Conservation (phyloP, 2,113 vertebrate species). For the Parus major region DNA sequence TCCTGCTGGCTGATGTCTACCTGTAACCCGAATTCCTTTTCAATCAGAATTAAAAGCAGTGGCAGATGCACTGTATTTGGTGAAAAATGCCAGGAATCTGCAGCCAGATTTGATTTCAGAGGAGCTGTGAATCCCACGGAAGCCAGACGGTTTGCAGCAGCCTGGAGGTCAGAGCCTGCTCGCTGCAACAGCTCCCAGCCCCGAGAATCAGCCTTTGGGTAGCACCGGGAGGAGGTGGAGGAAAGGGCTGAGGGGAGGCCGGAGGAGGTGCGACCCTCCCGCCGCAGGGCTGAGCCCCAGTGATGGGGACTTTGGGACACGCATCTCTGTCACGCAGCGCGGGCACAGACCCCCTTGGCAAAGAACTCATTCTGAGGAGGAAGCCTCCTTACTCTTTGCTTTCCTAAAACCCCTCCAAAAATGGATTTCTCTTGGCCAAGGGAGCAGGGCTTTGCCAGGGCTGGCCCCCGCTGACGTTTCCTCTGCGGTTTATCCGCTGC, state of each 20-base stretch:
- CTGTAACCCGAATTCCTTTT: background rate
- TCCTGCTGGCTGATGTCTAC: background rate
- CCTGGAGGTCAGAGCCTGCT: background rate
- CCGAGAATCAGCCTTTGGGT: background rate
- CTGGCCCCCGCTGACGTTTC: background rate
- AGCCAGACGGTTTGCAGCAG: background rate
- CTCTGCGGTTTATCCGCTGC: background rate
- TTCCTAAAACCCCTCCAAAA: background rate
- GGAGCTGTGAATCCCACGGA: background rate
- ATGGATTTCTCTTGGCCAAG: background rate
- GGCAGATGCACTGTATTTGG: background rate
- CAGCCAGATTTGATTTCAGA: constrained; percentile 7
- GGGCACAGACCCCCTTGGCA: background rate
- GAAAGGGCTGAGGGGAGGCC: rapidly evolving
- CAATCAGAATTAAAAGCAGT: background rate
- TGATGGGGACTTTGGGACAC: background rate
- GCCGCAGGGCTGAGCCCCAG: rapidly evolving
- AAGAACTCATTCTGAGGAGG: background rate
- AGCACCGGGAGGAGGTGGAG: background rate
- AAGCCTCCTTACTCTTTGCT: background rate
- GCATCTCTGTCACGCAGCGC: rapidly evolving
- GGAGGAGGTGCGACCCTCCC: rapidly evolving
- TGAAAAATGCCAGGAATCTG: constrained; percentile 30
- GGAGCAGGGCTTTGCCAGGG: background rate
- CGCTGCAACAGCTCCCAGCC: background rate